Conservation (phyloP, 2,113 vertebrate genomes). For the Myotis lucifugus region DNA sequence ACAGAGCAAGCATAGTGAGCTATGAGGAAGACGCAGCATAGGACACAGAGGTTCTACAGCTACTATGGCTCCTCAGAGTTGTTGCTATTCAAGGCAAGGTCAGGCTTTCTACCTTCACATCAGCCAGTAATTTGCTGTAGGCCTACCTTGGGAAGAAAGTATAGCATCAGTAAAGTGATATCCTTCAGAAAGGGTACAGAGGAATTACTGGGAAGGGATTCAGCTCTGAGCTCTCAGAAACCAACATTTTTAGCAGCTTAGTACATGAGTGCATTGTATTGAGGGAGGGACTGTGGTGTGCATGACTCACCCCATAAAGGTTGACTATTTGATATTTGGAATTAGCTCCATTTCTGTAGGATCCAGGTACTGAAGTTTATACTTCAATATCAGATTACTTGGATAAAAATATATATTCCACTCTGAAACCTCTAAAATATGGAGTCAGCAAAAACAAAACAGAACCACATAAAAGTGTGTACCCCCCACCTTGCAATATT, state of each 20-base stretch:
- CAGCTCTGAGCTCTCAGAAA: neutral
- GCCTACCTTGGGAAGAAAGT: neutral
- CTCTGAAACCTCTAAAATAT: neutral
- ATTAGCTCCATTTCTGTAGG: neutral
- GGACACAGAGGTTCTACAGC: accelerated
- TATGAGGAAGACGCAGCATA: neutral
- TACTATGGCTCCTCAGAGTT: neutral
- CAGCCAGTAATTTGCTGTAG: neutral
- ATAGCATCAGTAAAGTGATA: neutral
- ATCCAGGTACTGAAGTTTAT: neutral
- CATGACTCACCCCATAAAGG: neutral
- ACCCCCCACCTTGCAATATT: neutral
- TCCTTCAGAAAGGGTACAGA: neutral
- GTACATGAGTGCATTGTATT: accelerated
- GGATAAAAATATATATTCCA: neutral
- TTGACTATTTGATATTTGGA: neutral
- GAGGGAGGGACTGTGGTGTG: neutral
- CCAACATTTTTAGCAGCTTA: neutral
- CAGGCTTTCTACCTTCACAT: neutral
- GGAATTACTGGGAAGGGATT: neutral
- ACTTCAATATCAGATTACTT: neutral
- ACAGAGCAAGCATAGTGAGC: neutral
- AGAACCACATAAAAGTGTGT: neutral
- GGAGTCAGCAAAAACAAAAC: slow-evolving; percentile 38
- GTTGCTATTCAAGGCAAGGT: neutral